Evolutionary conservation across 2,797 vertebrate species (phyloP).

Genomic region (Pangasius larnaudii): DNA sequence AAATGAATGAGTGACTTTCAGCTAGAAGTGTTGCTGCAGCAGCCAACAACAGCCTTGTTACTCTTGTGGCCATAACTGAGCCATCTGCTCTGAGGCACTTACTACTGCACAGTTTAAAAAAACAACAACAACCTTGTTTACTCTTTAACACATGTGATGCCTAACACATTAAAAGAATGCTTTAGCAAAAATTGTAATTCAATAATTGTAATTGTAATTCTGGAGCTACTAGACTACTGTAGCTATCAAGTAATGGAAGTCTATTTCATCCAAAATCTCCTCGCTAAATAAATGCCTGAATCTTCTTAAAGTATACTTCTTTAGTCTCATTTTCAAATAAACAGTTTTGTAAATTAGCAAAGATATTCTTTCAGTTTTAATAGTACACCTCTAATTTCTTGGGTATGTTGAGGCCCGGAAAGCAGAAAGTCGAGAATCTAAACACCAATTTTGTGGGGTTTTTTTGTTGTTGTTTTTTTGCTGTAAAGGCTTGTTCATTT

Average conservation of each 20-base stretch:
- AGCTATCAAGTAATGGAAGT: not conserved
- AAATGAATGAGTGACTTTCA: conserved; percentile 33
- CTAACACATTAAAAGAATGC: not conserved
- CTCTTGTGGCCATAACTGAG: conserved; percentile 39
- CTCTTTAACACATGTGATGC: not conserved
- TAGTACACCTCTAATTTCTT: not conserved
- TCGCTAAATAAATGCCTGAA: not conserved
- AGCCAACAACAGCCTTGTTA: conserved; percentile 41
- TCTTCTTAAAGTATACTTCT: not conserved
- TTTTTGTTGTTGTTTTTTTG: no score
- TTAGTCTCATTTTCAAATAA: not conserved
- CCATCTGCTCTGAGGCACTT: conserved; percentile 53
- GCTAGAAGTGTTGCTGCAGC: conserved; percentile 34
- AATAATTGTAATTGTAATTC: not conserved
- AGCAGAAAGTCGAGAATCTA: not conserved
- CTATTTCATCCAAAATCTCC: not conserved
- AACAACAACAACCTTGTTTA: not conserved
- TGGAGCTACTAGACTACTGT: not conserved
- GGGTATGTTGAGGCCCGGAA: not conserved
- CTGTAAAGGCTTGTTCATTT: not conserved
- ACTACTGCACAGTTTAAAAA: not conserved
- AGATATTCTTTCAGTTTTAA: not conserved
- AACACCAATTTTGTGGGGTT: not conserved
- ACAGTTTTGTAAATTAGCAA: not conserved
- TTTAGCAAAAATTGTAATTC: not conserved